These are phyloP conservation scores for Hypomecis punctinalis DNA, from an alignment of 2,888 invertebrate species.

Conservation along the genomic window DNA sequence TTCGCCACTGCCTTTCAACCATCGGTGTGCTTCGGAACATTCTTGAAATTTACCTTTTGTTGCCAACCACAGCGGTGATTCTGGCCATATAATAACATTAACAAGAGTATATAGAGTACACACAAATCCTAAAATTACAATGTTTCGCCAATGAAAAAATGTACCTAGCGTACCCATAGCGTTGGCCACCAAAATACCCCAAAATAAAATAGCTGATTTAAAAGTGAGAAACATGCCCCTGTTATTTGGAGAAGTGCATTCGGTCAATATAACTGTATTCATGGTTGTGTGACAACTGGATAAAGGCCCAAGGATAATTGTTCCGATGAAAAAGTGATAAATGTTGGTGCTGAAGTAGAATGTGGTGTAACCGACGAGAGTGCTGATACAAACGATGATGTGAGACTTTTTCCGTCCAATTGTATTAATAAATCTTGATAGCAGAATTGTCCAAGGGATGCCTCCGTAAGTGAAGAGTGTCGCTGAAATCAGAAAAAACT, in stretches of 20 bases:
- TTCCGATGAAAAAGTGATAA: slow-evolving; percentile 47
- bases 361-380: slow-evolving; percentile 35
- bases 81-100: slow-evolving; percentile 46
- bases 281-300: neutral
- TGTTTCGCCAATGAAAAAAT: slow-evolving; percentile 48
- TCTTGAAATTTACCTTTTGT: slow-evolving; percentile 51
- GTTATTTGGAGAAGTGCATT: slow-evolving; percentile 49
- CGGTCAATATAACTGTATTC: slow-evolving; percentile 43
- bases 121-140: slow-evolving; percentile 41
- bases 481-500: slow-evolving; percentile 43
- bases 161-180: slow-evolving; percentile 52
- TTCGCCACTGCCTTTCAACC: slow-evolving; percentile 51
- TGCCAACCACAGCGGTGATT: slow-evolving; percentile 59
- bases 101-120: slow-evolving; percentile 40
- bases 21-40: slow-evolving; percentile 49
- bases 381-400: slow-evolving; percentile 29
- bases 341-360: slow-evolving; percentile 43
- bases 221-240: slow-evolving; percentile 50
- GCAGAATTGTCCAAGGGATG: slow-evolving; percentile 41
- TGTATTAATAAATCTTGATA: slow-evolving; percentile 34
- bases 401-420: slow-evolving; percentile 45
- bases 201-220: slow-evolving; percentile 49
- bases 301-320: neutral
- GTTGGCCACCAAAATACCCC: slow-evolving; percentile 52
- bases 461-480: slow-evolving; percentile 31